Percentiles rank a stretch among this genome's conserved stretches.
Conservation (phyloP, 2,113 vertebrate species). For the Tragelaphus imberbis region DNA sequence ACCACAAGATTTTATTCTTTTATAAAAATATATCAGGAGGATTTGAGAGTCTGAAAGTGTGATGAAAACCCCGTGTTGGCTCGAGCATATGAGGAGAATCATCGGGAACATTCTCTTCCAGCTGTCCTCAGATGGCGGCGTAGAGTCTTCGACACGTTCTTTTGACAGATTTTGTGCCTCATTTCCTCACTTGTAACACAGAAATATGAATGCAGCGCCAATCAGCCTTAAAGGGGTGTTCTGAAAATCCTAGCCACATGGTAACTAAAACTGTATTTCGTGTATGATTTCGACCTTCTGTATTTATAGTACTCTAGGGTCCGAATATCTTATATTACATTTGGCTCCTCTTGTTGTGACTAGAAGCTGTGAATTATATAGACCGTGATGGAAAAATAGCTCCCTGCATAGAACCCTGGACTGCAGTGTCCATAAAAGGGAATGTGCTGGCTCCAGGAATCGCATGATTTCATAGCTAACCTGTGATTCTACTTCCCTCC, state of each 20-base stretch:
- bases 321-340: neutral
- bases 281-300: neutral
- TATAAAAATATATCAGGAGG: neutral
- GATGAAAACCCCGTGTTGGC: neutral
- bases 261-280: neutral
- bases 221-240: neutral
- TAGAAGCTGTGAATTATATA: slow-evolving; percentile 27
- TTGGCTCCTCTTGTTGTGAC: slow-evolving; percentile 12
- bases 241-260: neutral
- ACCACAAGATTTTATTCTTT: neutral
- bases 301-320: slow-evolving; percentile 11
- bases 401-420: neutral
- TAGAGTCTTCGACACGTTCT: neutral
- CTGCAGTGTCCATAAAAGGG: slow-evolving; percentile 40
- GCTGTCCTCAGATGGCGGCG: neutral
- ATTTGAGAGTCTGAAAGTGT: neutral
- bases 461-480: slow-evolving; percentile 40
- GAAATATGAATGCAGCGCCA: neutral
- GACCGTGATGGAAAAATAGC: slow-evolving; percentile 43
- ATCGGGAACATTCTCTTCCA: neutral
- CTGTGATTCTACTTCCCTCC: neutral
- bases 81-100: neutral
- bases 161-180: slow-evolving; percentile 38
- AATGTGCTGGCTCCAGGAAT: neutral
- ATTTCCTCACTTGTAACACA: slow-evolving; percentile 43